phyloP scores from a whole-genome alignment of 2,888 invertebrate genomes.

The Plebejus argus region DNA sequence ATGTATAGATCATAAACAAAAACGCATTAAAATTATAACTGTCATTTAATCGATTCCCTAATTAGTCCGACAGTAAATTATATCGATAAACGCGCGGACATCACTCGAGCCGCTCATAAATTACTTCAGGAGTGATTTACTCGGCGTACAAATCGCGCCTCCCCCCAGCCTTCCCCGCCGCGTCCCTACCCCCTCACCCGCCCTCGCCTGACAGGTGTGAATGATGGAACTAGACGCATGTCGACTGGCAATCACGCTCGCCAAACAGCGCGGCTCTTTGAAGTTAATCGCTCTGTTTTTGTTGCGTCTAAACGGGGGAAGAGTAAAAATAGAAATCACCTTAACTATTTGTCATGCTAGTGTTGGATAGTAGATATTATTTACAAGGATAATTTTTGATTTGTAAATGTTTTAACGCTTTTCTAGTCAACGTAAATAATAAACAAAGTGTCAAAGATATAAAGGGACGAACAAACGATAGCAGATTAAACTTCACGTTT shows the following conservation, averaged over 20 bases:
- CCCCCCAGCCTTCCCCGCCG: conserved; percentile 54
- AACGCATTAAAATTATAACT: neutral
- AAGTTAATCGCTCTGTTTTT: conserved; percentile 59
- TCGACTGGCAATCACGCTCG: conserved; percentile 64
- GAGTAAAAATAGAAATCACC: conserved; percentile 40
- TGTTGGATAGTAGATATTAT: neutral
- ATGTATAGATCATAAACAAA: neutral
- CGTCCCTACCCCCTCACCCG: conserved; percentile 63
- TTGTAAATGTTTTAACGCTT: neutral
- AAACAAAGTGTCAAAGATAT: neutral
- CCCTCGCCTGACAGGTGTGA: conserved; percentile 67
- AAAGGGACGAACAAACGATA: neutral
- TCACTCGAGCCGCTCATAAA: conserved; percentile 68
- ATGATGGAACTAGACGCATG: conserved; percentile 58
- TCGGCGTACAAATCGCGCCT: conserved; percentile 69
- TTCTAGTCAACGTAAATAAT: neutral
- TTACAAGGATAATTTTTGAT: neutral
- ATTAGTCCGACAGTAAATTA: conserved; percentile 13
- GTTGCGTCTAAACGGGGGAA: conserved; percentile 41
- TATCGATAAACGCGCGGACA: conserved; percentile 44
- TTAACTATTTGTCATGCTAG: conserved; percentile 35
- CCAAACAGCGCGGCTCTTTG: conserved; percentile 54
- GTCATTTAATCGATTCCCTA: neutral
- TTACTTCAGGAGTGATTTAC: conserved; percentile 78
- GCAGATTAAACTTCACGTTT: neutral